Conservation (phyloP, 2,888 invertebrate species). For the Himalopsyche anomala region DNA sequence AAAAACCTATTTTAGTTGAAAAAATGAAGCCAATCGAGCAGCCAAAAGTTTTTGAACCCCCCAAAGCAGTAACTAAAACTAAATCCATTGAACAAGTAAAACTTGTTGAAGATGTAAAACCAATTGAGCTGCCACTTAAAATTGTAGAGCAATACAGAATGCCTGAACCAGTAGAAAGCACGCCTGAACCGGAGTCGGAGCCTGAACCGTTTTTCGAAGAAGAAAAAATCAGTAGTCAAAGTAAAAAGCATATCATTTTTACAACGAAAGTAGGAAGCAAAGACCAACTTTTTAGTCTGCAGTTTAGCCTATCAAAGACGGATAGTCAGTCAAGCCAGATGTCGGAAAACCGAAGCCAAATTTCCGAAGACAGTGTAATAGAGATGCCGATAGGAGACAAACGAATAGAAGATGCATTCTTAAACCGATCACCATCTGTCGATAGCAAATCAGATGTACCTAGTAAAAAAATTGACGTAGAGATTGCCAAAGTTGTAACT, state of each 20-base stretch:
- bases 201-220: constrained; percentile 54
- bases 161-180: constrained; percentile 46
- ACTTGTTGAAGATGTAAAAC: constrained; percentile 13
- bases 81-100: constrained; percentile 36
- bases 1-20: not conserved
- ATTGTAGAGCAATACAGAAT: constrained; percentile 4
- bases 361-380: constrained; percentile 65
- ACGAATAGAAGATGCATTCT: constrained; percentile 53
- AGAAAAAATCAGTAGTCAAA: constrained; percentile 67
- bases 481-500: constrained; percentile 46
- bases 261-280: constrained; percentile 82
- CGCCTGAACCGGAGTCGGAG: constrained; percentile 50
- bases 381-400: constrained; percentile 63
- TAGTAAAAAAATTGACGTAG: constrained; percentile 66
- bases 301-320: constrained; percentile 81
- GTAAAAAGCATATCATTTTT: constrained; percentile 78
- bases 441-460: constrained; percentile 65
- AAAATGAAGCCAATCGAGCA: constrained; percentile 34
- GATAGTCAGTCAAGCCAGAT: constrained; percentile 81
- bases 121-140: not conserved
- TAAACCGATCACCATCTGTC: constrained; percentile 53
- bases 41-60: constrained; percentile 27
- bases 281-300: constrained; percentile 83
- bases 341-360: constrained; percentile 70
- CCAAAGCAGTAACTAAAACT: constrained; percentile 50